Evolutionary conservation across 2,888 invertebrate genomes (phyloP).

Genomic region (Pterostichus madidus): DNA sequence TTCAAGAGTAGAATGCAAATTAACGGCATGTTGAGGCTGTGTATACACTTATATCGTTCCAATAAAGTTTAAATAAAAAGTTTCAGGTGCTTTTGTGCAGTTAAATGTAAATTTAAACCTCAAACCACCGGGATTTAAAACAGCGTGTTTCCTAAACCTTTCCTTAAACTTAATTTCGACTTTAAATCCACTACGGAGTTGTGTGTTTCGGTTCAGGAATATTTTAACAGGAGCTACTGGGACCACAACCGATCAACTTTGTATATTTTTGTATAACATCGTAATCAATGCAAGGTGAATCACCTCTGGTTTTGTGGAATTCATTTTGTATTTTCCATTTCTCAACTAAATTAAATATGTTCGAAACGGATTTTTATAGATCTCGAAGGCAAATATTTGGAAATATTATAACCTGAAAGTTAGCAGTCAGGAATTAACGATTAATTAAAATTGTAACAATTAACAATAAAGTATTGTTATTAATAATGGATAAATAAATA

Average conservation of each 20-base stretch:
- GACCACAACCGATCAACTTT: too few species aligned
- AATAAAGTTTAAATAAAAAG: conserved; percentile 33
- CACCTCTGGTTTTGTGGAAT: background rate
- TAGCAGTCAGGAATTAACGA: too few species aligned
- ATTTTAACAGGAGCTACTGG: background rate
- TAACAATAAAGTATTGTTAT: too few species aligned
- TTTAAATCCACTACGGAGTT: conserved; percentile 18
- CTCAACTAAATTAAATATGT: too few species aligned
- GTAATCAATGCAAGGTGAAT: background rate
- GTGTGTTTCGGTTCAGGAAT: conserved; percentile 18
- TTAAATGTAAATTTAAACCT: conserved; percentile 29
- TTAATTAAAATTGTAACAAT: too few species aligned
- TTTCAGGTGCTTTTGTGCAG: conserved; percentile 21
- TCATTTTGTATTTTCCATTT: background rate
- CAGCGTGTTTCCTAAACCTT: conserved; percentile 17
- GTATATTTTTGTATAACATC: too few species aligned
- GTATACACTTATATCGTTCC: conserved; percentile 38
- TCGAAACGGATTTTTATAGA: background rate
- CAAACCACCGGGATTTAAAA: conserved; percentile 8
- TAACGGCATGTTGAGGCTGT: conserved; percentile 17
- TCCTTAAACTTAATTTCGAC: conserved; percentile 33
- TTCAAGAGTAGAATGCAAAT: conserved; percentile 22
- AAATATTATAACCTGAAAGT: too few species aligned
- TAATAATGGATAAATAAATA: too few species aligned
- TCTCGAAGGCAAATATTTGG: background rate